Conservation (phyloP, 2,888 invertebrate species). For the Microchrysa polita region DNA sequence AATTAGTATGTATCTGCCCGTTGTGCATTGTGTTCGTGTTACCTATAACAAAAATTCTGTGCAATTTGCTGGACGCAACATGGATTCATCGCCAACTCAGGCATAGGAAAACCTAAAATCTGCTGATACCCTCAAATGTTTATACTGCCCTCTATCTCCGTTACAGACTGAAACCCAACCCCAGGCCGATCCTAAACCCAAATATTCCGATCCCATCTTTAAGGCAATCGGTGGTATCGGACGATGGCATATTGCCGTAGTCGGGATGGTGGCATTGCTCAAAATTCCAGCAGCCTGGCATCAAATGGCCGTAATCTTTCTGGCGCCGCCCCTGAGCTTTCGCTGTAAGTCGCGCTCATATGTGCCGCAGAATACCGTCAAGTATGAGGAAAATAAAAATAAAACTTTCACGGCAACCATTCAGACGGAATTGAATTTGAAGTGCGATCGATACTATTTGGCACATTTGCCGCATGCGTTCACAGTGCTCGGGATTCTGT, state of each 20-base stretch:
- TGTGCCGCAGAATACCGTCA: constrained; percentile 63
- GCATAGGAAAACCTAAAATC: no score
- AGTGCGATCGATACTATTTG: constrained; percentile 73
- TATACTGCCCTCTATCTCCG: no score
- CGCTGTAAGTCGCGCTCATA: constrained; percentile 63
- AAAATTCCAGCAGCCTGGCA: constrained; percentile 86
- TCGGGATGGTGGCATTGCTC: constrained; percentile 73
- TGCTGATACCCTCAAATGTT: no score
- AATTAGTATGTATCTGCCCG: no score
- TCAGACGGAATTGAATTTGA: constrained; percentile 77
- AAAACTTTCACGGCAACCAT: constrained; percentile 75
- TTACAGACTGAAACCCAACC: no score
- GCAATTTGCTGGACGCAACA: no score
- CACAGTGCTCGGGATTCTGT: constrained; percentile 78
- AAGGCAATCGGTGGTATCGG: constrained; percentile 77
- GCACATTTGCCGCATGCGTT: constrained; percentile 76
- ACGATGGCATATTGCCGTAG: constrained; percentile 79
- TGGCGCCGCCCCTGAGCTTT: constrained; percentile 73
- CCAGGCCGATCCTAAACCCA: no score
- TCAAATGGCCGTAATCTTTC: constrained; percentile 80
- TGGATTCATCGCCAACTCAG: no score
- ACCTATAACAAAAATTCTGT: no score
- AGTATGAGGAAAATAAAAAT: constrained; percentile 70
- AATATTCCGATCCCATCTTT: no score
- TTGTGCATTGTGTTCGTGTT: no score